phyloP scores from a whole-genome alignment of 1,140 invertebrate species.

The Drosophila auraria region DNA sequence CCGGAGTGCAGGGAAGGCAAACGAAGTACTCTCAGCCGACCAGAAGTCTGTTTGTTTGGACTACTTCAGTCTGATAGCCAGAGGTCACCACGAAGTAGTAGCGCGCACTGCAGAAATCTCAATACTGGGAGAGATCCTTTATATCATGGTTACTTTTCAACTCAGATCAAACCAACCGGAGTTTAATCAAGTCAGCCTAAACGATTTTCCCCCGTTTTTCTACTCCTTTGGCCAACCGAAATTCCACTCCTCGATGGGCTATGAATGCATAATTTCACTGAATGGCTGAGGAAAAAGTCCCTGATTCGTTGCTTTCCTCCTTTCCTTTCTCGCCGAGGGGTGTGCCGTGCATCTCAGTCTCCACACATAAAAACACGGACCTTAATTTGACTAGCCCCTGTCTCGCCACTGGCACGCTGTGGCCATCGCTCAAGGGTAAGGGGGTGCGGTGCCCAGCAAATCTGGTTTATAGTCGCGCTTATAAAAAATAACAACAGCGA shows the following conservation, averaged over 20 bases:
- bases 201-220: constrained; percentile 15
- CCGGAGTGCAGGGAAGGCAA: constrained; percentile 20
- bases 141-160: neutral
- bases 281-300: constrained; percentile 56
- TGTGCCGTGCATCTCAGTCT: constrained; percentile 40
- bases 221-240: constrained; percentile 1
- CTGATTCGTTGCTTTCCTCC: constrained; percentile 35
- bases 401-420: constrained; percentile 4
- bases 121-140: neutral
- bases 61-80: constrained; percentile 14
- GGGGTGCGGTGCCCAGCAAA: constrained; percentile 69
- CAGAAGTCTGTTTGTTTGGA: constrained; percentile 39
- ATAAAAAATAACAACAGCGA: constrained; percentile 54
- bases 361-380: constrained; percentile 50
- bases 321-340: constrained; percentile 3
- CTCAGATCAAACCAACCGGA: constrained; percentile 1
- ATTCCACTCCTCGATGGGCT: constrained; percentile 46
- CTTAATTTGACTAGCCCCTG: constrained; percentile 59
- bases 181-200: constrained; percentile 18
- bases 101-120: constrained; percentile 1
- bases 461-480: constrained; percentile 77
- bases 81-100: constrained; percentile 16
- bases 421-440: constrained; percentile 14
- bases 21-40: constrained; percentile 29
- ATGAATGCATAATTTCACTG: constrained; percentile 79